A percentile compares a stretch with the other conserved stretches of the same genome.
phyloP scores from a whole-genome alignment of 2,888 invertebrate species.

The Tortricodes alternella region DNA sequence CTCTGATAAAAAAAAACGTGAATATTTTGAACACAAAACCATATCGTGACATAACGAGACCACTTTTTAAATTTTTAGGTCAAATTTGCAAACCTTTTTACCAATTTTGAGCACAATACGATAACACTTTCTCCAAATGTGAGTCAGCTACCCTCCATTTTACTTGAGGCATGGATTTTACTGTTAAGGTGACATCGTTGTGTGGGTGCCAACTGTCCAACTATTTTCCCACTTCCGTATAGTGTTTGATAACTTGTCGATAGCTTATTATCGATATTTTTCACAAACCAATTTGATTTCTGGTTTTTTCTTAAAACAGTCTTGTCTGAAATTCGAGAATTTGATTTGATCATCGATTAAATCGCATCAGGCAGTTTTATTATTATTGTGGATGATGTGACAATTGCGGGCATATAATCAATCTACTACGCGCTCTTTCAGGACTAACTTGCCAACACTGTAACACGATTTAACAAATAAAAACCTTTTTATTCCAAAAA shows the following conservation, averaged over 20 bases:
- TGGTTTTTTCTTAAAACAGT: not conserved
- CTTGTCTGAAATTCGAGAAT: too few species aligned
- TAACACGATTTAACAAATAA: too few species aligned
- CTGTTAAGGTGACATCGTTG: slow-evolving; percentile 13
- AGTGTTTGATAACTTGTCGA: not conserved
- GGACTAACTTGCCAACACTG: too few species aligned
- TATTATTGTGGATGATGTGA: too few species aligned
- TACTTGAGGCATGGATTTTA: not conserved
- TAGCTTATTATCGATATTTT: not conserved
- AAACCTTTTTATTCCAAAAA: too few species aligned
- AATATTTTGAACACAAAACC: not conserved
- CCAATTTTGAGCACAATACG: slow-evolving; percentile 12
- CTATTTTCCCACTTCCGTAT: slow-evolving; percentile 2
- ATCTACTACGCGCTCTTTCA: too few species aligned
- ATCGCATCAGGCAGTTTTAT: too few species aligned
- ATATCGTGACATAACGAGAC: slow-evolving; percentile 15
- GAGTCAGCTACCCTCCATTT: slow-evolving; percentile 19
- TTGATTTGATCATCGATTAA: too few species aligned
- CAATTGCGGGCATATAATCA: too few species aligned
- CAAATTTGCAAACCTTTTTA: slow-evolving; percentile 13
- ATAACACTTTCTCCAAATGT: slow-evolving; percentile 21
- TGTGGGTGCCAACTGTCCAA: slow-evolving; percentile 9
- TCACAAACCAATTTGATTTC: not conserved
- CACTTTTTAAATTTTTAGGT: slow-evolving; percentile 14
- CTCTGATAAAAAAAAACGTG: too few species aligned